Evolutionary conservation across 2,113 vertebrate genomes (phyloP), one percentile per base, ranked within the genome.

Genomic region (Nothobranchius kuhntae): DNA sequence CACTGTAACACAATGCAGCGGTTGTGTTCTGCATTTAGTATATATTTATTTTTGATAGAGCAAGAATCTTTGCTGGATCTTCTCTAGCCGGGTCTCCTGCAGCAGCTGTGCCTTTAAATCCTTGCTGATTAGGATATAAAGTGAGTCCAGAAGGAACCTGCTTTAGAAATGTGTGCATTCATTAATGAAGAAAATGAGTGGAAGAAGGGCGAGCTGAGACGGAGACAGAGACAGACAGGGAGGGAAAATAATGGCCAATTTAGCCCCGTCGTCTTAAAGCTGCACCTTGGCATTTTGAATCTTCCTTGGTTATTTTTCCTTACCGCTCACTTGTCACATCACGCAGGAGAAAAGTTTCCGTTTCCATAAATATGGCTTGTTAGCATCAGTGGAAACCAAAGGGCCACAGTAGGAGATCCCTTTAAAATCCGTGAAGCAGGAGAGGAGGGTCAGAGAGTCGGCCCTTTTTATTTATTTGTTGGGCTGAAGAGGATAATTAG

Each of bases 201-300:
- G 42, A 60, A 63, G 51, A 46, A 35, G 51, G 40, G 17, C 40
- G 58, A 48, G 53, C 26, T 15, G 9, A 68, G 65, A 77, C 64
- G 79, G 66, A 78, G 75, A 94, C 89, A 93, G 66, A 78, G 75
- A 94, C 89, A 93, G 91, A 81, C 81, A 81, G 79, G 81, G 64
- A 74, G 62, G 60, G 47, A 80, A 86, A 87, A 88, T 88, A 91
- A 88, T 85, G 79, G 82, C 80, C 85, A 89, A 91, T 89, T 89
- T 88, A 87, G 86, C 78, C 86, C 65, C 77, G 82, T 86, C 72
- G 24, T 86, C 75, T 80, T 81, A 72, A 79, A 85, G 73, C 68
- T 82, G 84, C 83, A 89, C 73, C 68, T 82, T 89, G 86, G 82
- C 86, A 88, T 87, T 89, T 88, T 69, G 58, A 74, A 82, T 81